Evolutionary conservation across 1,140 invertebrate species (phyloP).

Genomic region (Drosophila jambulina): DNA sequence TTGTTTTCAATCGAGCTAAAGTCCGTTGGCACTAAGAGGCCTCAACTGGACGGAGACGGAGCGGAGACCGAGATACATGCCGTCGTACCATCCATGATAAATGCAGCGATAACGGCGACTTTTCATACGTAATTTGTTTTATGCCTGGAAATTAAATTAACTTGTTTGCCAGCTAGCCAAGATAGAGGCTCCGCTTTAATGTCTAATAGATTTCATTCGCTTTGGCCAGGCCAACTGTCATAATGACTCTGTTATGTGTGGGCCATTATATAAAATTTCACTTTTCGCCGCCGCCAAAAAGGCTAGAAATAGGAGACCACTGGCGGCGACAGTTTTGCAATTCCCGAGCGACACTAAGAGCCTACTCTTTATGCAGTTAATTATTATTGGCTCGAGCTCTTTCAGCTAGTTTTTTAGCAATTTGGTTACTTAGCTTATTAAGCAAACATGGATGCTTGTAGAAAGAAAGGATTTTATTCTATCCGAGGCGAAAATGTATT

Average conservation of each 20-base stretch:
- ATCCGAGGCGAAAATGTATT: too few species aligned
- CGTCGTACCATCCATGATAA: conserved; percentile 46
- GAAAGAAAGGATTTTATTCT: too few species aligned
- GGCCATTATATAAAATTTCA: conserved; percentile 78
- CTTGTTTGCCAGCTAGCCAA: conserved; percentile 66
- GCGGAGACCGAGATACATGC: conserved; percentile 13
- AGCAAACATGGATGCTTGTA: too few species aligned
- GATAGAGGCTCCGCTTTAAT: conserved; percentile 48
- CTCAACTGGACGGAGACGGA: conserved; percentile 6
- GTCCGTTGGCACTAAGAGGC: conserved; percentile 49
- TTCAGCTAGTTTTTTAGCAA: not conserved
- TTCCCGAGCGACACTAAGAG: conserved; percentile 36
- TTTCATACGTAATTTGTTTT: conserved; percentile 81
- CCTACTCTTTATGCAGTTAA: conserved; percentile 6
- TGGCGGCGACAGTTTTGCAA: conserved; percentile 55
- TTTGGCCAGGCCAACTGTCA: conserved; percentile 76
- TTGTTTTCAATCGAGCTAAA: conserved; percentile 52
- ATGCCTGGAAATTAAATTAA: conserved; percentile 82
- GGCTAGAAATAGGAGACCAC: conserved; percentile 36
- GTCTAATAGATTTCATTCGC: conserved; percentile 71
- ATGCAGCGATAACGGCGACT: conserved; percentile 72
- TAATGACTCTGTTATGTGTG: conserved; percentile 75
- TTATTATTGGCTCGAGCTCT: not conserved
- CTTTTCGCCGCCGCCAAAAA: conserved; percentile 63
- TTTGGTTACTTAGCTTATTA: too few species aligned